Evolutionary conservation across 2,888 invertebrate genomes (phyloP).

Genomic region (Ganaspis brasiliensis): DNA sequence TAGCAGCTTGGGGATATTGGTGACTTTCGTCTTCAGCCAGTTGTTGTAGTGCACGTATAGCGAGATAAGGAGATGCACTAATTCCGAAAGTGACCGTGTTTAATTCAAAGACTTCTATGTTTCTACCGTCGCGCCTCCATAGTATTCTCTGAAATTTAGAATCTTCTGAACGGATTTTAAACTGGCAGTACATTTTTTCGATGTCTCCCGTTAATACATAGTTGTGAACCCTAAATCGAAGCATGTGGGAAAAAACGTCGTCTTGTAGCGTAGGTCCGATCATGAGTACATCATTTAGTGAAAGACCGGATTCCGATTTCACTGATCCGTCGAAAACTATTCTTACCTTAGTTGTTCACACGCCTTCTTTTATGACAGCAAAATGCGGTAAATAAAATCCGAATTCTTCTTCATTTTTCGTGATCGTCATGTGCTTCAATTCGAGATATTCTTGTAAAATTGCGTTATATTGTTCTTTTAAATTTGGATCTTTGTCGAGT

Average conservation of each 20-base stretch:
- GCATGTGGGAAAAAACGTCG: neutral
- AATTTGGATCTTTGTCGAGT: neutral
- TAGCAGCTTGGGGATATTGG: slow-evolving; percentile 28
- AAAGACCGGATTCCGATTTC: neutral
- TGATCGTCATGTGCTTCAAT: neutral
- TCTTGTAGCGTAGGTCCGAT: neutral
- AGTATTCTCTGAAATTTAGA: slow-evolving; percentile 52
- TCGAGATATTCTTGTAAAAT: neutral
- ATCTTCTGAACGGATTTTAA: slow-evolving; percentile 42
- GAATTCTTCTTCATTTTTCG: neutral
- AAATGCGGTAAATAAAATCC: neutral
- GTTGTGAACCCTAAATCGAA: neutral
- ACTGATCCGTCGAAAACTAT: too few relatives aligned
- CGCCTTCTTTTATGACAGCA: neutral
- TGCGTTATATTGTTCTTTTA: neutral
- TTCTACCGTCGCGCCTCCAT: slow-evolving; percentile 37
- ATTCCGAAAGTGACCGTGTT: slow-evolving; percentile 47
- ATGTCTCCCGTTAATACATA: slow-evolving; percentile 1
- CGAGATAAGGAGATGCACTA: slow-evolving; percentile 36
- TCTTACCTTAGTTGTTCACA: neutral
- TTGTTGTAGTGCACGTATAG: slow-evolving; percentile 33
- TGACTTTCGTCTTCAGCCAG: slow-evolving; percentile 41
- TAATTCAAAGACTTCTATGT: slow-evolving; percentile 15
- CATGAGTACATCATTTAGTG: neutral
- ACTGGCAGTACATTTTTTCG: slow-evolving; percentile 30